A percentile compares a stretch with the other conserved stretches of the same genome.
Conservation (phyloP, 2,113 vertebrate genomes). For the Oxyruncus cristatus region DNA sequence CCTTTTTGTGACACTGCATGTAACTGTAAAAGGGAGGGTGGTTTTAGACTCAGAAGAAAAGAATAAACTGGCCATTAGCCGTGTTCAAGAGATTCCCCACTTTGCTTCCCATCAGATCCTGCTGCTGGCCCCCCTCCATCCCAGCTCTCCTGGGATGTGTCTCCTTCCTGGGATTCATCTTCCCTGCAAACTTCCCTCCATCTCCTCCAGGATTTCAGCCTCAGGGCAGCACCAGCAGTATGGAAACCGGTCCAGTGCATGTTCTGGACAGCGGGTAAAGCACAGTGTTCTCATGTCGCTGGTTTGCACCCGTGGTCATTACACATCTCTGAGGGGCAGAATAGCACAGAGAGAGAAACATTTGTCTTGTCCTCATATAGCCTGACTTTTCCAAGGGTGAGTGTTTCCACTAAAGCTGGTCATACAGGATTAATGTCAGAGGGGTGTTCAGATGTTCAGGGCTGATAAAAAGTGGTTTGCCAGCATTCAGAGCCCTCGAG, state of each 20-base stretch:
- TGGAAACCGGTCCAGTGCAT: background rate
- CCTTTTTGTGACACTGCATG: background rate
- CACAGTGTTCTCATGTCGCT: background rate
- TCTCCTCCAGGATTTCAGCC: background rate
- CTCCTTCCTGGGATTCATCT: background rate
- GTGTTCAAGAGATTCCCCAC: background rate
- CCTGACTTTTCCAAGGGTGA: slow-evolving; percentile 22
- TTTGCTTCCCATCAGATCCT: background rate
- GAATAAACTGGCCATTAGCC: background rate
- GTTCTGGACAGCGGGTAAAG: background rate
- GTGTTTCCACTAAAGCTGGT: slow-evolving; percentile 52
- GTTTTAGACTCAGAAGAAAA: background rate
- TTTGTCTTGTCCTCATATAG: slow-evolving; percentile 19
- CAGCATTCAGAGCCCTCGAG: background rate
- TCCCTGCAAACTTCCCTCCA: background rate
- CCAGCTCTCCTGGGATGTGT: background rate
- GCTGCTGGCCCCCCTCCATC: background rate
- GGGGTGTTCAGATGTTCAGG: slow-evolving; percentile 49
- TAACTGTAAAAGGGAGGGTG: background rate
- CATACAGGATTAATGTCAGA: slow-evolving; percentile 45
- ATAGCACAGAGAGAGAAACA: background rate
- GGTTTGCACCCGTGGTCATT: accelerated
- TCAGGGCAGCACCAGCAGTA: accelerated
- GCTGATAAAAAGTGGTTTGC: slow-evolving; percentile 49
- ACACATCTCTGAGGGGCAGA: background rate